Percentiles rank a stretch among this genome's conserved stretches.
Evolutionary conservation across 1,140 invertebrate genomes (phyloP).

Genomic region (Musca domestica): DNA sequence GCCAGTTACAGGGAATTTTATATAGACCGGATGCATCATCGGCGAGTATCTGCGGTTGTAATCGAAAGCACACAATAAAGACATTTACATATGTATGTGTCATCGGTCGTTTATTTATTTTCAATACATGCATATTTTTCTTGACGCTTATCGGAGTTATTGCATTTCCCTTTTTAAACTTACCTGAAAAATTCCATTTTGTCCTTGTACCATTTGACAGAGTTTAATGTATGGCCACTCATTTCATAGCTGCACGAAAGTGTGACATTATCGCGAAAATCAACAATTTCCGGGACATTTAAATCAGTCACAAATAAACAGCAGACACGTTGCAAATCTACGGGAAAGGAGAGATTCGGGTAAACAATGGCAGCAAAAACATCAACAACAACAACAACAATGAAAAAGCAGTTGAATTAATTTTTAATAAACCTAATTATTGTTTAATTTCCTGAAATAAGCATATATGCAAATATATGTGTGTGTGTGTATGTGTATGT

Average conservation of each 20-base stretch:
- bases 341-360: neutral
- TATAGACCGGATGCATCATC: conserved; percentile 46
- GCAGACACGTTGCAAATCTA: conserved; percentile 36
- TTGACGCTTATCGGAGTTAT: neutral
- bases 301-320: conserved; percentile 49
- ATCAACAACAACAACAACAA: too few species aligned
- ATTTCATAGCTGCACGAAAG: conserved; percentile 60
- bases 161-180: conserved; percentile 30
- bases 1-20: conserved; percentile 56
- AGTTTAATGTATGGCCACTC: conserved; percentile 67
- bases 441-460: too few species aligned
- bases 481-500: too few species aligned
- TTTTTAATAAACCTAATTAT: too few species aligned
- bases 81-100: neutral
- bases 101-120: too few species aligned
- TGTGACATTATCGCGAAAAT: conserved; percentile 57
- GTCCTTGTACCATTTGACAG: conserved; percentile 80
- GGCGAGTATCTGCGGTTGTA: conserved; percentile 44
- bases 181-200: conserved; percentile 70
- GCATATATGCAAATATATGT: too few species aligned
- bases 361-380: neutral
- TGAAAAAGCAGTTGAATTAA: too few species aligned
- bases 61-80: neutral
- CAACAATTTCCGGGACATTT: conserved; percentile 56
- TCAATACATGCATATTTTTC: neutral